Evolutionary conservation across 2,797 vertebrate species (phyloP), one percentile per base, ranked within the genome.

Genomic region (Mus spretus): DNA sequence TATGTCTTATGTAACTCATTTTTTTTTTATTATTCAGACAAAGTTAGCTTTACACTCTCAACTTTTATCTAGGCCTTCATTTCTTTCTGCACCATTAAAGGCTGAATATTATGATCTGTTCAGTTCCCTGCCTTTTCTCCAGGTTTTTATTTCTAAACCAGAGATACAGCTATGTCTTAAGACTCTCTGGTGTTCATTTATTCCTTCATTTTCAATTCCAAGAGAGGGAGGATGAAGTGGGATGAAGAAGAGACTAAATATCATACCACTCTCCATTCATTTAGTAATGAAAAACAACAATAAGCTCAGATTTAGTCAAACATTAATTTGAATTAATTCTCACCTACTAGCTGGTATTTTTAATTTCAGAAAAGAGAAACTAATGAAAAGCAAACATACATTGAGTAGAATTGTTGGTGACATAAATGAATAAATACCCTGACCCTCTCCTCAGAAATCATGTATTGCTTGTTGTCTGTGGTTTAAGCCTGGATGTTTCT

Each of bases 331-430:
- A 67, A 50, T 50, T 85, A 34, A 65, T 85, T 22, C 12, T 44
- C 28, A 81, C 1, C 72, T 75, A 74, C 19, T 53, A 57, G 70
- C 82, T 90, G 89, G 9, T 19, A 75, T 70, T 92, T 92, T 93
- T 74, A 61, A 80, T 93, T 96, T 67, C 37, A 90, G n/a, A 83
- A 92, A 88, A 61, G 4, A 70, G 50, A 91, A 4, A 67, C 40
- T 31, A 94, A 74, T 88, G 34, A 97, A 93, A 81, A 93, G 47
- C 47, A 22, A 93, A 55, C 19, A 50, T 67, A 14, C 7, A 53
- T 0, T 40, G 1, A 72, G 28, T 19, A 92, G 26, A 91, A 89
- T 20, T 89, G 28, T 2, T 67, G 22, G 44, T 78, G 37, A 37
- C 8, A 28, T 70, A 28, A 75, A 40, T 24, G 53, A 96, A 28